Percentiles rank a stretch among this genome's conserved stretches.
phyloP scores from a whole-genome alignment of 2,113 vertebrate species.

The Furnarius figulus region DNA sequence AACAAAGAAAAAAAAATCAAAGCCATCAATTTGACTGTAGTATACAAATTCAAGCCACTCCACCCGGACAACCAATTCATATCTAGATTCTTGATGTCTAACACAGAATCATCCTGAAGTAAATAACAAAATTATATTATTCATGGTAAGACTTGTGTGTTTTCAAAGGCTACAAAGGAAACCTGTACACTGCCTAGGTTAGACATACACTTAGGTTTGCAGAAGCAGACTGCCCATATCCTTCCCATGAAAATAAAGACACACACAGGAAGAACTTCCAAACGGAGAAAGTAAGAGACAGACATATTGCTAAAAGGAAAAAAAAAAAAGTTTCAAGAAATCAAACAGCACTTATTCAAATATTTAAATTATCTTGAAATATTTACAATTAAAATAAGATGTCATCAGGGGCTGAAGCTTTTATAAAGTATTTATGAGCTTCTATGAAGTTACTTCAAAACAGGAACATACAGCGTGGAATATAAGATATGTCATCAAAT shows the following conservation, averaged over 20 bases:
- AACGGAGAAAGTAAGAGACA: background rate
- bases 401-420: background rate
- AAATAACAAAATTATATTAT: background rate
- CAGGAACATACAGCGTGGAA: background rate
- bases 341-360: background rate
- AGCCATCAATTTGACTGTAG: background rate
- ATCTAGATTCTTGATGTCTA: background rate
- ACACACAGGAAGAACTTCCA: background rate
- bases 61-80: background rate
- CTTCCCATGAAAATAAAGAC: background rate
- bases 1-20: background rate
- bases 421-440: background rate
- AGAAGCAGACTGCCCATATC: background rate
- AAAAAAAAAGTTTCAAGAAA: background rate
- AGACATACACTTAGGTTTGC: background rate
- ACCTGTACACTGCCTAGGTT: background rate
- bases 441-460: background rate
- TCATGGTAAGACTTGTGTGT: accelerated
- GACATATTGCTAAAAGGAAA: background rate
- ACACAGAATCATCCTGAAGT: background rate
- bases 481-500: background rate
- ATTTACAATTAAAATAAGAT: background rate
- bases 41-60: background rate
- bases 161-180: background rate
- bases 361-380: background rate